Evolutionary conservation across 1,140 invertebrate genomes (phyloP).

Genomic region (Chironomus tepperi): DNA sequence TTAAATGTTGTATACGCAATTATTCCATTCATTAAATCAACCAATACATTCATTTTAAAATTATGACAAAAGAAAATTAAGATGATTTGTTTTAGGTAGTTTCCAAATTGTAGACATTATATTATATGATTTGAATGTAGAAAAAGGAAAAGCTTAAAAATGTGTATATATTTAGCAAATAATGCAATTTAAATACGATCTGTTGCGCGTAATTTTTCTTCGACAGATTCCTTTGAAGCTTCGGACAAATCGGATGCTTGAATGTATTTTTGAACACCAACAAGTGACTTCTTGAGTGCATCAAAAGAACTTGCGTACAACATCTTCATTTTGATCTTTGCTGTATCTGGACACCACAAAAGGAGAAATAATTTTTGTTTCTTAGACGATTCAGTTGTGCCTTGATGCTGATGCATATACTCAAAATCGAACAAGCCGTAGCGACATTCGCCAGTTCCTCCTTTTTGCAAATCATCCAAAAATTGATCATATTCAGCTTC

Average conservation of each 20-base stretch:
- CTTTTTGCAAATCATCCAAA: constrained; percentile 57
- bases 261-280: constrained; percentile 68
- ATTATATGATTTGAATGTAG: not conserved
- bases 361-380: constrained; percentile 65
- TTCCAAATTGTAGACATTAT: no score
- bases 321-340: constrained; percentile 76
- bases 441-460: constrained; percentile 55
- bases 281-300: constrained; percentile 63
- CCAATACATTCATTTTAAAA: no score
- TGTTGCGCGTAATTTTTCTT: constrained; percentile 57
- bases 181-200: constrained; percentile 41
- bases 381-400: constrained; percentile 57
- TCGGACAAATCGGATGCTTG: constrained; percentile 62
- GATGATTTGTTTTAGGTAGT: no score
- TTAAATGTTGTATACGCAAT: no score
- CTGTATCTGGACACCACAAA: constrained; percentile 69
- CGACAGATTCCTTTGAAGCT: constrained; percentile 56
- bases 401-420: constrained; percentile 61
- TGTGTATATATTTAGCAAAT: not conserved
- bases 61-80: no score
- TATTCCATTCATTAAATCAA: no score
- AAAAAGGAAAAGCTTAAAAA: not conserved
- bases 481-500: constrained; percentile 58
- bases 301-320: constrained; percentile 69
- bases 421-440: constrained; percentile 67